Conservation (phyloP, 2,888 invertebrate species). For the Ceratothoa steindachneri region DNA sequence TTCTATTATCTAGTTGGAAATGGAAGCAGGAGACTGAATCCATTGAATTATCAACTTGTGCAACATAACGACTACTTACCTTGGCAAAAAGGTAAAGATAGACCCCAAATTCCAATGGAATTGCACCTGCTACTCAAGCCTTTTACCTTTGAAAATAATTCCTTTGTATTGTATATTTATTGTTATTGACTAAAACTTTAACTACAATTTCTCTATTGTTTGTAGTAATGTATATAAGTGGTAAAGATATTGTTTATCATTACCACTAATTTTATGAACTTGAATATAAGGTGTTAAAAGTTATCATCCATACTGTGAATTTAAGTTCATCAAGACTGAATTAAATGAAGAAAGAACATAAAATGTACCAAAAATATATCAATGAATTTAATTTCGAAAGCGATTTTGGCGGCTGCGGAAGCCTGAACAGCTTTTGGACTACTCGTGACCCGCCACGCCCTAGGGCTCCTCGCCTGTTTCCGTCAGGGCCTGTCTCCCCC, state of each 20-base stretch:
- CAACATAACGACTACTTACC: no score
- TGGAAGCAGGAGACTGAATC: no score
- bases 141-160: neutral
- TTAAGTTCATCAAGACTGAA: neutral
- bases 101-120: neutral
- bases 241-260: neutral
- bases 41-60: neutral
- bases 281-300: slow-evolving; percentile 7
- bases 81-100: neutral
- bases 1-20: neutral
- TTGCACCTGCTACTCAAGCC: neutral
- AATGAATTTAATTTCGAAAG: neutral
- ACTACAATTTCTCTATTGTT: neutral
- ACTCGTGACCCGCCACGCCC: neutral
- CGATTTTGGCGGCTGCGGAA: neutral
- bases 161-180: slow-evolving; percentile 8
- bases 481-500: neutral
- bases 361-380: neutral
- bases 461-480: neutral
- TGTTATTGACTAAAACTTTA: neutral
- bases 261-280: slow-evolving; percentile 2
- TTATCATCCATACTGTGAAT: slow-evolving; percentile 4
- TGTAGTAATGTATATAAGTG: neutral
- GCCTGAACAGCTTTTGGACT: neutral
- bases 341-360: neutral